phyloP scores from a whole-genome alignment of 2,113 vertebrate species.

The Nyctibius bracteatus region DNA sequence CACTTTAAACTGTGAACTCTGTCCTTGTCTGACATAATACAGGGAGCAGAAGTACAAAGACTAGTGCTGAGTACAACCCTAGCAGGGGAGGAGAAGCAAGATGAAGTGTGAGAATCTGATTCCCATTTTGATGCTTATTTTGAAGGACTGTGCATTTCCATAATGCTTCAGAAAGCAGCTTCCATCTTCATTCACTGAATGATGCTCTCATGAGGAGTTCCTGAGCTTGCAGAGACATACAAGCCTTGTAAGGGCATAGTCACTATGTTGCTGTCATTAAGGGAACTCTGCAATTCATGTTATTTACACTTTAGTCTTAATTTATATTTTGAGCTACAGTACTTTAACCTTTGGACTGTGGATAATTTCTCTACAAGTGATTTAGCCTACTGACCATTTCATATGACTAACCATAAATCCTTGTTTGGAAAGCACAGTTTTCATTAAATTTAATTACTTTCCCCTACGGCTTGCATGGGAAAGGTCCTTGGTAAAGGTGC shows the following conservation, averaged over 20 bases:
- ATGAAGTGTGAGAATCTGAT: not conserved
- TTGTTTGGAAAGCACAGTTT: conserved; percentile 33
- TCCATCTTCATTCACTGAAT: not conserved
- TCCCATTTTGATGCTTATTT: not conserved
- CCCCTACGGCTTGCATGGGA: not conserved
- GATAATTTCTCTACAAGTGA: not conserved
- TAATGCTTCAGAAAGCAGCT: not conserved
- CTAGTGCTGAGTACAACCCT: not conserved
- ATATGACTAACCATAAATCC: not conserved
- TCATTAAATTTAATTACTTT: conserved; percentile 35
- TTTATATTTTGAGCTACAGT: not conserved
- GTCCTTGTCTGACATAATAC: not conserved
- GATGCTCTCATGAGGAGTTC: not conserved
- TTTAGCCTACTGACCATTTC: conserved; percentile 4
- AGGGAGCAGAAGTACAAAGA: not conserved
- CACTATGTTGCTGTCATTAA: not conserved
- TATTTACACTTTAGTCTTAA: not conserved
- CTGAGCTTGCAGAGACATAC: not conserved
- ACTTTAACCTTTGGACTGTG: conserved; percentile 1
- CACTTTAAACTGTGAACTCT: not conserved
- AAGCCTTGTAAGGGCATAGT: not conserved
- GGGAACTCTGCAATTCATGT: not conserved
- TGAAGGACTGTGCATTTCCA: not conserved
- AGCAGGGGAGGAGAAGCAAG: not conserved
- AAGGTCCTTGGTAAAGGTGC: not conserved